phyloP scores from a whole-genome alignment of 1,140 invertebrate genomes.

The Bombus vancouverensis region DNA sequence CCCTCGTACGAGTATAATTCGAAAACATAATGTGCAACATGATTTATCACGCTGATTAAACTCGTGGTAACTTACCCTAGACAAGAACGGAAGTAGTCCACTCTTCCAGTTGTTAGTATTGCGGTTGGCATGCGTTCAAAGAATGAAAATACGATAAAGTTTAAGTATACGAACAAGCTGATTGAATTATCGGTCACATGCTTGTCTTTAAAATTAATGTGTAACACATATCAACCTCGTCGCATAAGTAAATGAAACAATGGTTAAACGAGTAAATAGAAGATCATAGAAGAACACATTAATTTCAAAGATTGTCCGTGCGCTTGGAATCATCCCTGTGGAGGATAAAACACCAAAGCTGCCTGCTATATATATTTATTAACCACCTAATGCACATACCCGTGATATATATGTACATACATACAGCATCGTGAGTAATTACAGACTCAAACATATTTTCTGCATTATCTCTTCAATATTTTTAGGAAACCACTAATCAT shows the following conservation, averaged over 20 bases:
- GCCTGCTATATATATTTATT: neutral
- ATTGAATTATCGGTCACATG: conserved; percentile 9
- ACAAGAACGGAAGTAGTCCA: conserved; percentile 78
- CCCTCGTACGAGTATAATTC: neutral
- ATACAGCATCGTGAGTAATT: too few species aligned
- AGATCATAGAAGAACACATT: conserved; percentile 8
- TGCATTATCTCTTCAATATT: too few species aligned
- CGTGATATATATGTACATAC: neutral
- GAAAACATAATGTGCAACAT: conserved; percentile 1
- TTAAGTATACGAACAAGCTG: conserved; percentile 61
- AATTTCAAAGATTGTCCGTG: conserved; percentile 48
- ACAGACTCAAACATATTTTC: too few species aligned
- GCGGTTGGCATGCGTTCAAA: conserved; percentile 77
- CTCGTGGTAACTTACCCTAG: conserved; percentile 77
- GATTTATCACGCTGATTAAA: conserved; percentile 50
- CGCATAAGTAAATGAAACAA: neutral
- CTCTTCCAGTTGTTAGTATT: conserved; percentile 81
- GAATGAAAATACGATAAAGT: conserved; percentile 69
- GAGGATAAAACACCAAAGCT: neutral
- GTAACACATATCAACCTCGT: neutral
- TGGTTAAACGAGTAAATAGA: neutral
- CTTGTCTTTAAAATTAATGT: conserved; percentile 50
- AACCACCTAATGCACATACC: neutral
- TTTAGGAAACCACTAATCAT: too few species aligned
- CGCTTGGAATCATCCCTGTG: neutral